Base-by-base conservation (phyloP, 2,113 vertebrate genomes). In the Chascanopsetta lugubris region DNA sequence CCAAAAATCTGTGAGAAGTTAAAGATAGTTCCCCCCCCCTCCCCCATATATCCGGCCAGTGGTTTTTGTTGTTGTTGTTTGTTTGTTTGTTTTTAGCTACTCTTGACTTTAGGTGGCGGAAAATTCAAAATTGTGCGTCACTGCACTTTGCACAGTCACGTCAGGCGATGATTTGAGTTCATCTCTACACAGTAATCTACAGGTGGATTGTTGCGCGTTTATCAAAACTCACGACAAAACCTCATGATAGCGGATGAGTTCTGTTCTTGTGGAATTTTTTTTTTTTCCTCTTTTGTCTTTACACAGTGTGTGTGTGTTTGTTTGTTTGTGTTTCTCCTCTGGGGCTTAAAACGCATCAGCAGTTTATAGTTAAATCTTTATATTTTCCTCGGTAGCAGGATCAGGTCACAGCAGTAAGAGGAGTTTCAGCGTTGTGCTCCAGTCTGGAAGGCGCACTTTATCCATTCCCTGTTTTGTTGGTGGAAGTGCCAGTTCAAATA, bases 401-500 rank as follows among this genome's bases (percentile, higher is more conserved):
- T 2, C 50, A 20, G 36, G 40, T 20, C 22, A 32, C 34, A n/a
- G 21, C 2, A 1, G 47, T 48, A 32, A 61, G 45, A 42, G 61
- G 12, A 60, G 48, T 30, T 56, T 62, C 61, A 53, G 42, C 48
- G 21, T 22, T 67, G 60, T 60, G 53, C 57, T 71, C 47, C 17
- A 73, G 43, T 50, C 58, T 73, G 74, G 6, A 18, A 17, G 77
- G 60, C 61, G 68, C 77, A 82, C 70, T 77, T 84, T 74, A 77
- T 66, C 65, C 1, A 43, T 40, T 67, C 55, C 18, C 34, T 38
- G 2, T 59, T 42, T 8, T 38, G 50, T 55, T 57, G 45, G 49
- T 71, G 30, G 8, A 60, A 3, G 58, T 45, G 38, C 66, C 64
- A 69, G 54, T 70, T 70, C 29, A 66, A 62, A 65, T 1, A 32